Conservation (phyloP, 92 coral and sea anemone genomes). For the Parazoanthus darwini region DNA sequence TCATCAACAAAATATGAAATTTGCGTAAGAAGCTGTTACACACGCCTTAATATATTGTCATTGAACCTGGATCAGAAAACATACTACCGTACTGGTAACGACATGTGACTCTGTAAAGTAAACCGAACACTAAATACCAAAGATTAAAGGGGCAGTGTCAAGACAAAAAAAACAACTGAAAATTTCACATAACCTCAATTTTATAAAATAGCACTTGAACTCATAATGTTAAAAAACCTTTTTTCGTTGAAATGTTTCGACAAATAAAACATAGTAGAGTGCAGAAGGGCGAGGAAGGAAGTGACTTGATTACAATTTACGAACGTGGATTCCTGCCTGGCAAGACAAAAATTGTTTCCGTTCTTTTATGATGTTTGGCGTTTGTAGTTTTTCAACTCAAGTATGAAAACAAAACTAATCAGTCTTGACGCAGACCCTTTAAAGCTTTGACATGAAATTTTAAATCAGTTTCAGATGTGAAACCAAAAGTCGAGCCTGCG, state of each 20-base stretch:
- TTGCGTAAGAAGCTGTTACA: no score
- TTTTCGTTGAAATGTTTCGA: no score
- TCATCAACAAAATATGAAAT: no score
- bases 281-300: not conserved
- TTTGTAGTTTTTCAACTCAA: not conserved
- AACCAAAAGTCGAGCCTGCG: slow-evolving; percentile 41
- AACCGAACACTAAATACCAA: not conserved
- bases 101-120: not conserved
- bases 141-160: not conserved
- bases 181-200: not conserved
- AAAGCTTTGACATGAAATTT: slow-evolving; percentile 30
- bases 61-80: not conserved
- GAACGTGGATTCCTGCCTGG: not conserved
- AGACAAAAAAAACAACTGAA: not conserved
- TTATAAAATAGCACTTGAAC: not conserved
- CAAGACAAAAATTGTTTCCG: not conserved
- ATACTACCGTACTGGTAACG: not conserved
- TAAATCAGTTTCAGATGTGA: slow-evolving; percentile 46
- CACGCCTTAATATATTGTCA: not conserved
- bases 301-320: no score
- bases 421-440: not conserved
- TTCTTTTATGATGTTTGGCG: not conserved
- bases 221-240: not conserved
- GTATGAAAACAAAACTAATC: not conserved
- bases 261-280: not conserved